Conservation (phyloP, 2,113 vertebrate genomes). For the Galbula dea region DNA sequence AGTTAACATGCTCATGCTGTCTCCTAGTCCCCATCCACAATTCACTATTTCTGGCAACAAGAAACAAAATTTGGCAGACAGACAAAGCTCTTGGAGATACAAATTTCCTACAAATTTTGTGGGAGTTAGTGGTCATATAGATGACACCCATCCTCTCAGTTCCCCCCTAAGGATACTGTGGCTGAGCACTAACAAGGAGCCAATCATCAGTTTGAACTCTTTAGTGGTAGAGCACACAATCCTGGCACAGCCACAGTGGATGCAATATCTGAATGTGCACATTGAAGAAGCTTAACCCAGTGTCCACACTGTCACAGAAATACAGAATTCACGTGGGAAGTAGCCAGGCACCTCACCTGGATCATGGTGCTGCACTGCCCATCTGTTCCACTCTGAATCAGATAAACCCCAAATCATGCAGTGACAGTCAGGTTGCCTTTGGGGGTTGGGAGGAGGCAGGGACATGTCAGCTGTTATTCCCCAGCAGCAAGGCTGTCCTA, state of each 20-base stretch:
- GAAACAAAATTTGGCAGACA: neutral
- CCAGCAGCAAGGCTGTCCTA: fast-evolving
- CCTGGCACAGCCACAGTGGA: neutral
- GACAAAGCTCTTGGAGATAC: neutral
- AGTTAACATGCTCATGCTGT: neutral
- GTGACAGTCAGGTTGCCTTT: neutral
- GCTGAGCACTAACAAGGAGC: neutral
- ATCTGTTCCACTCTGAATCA: neutral
- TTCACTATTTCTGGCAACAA: neutral
- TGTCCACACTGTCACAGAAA: neutral
- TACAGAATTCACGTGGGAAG: neutral
- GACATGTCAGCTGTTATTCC: neutral
- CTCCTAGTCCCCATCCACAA: neutral
- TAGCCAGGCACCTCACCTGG: slow-evolving; percentile 3
- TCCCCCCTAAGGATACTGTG: neutral
- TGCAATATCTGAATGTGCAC: neutral
- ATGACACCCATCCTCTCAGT: neutral
- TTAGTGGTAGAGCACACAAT: neutral
- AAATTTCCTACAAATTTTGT: neutral
- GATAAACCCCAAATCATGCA: slow-evolving; percentile 53
- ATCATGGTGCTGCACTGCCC: neutral
- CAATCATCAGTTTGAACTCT: neutral
- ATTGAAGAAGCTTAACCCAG: neutral
- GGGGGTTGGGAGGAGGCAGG: neutral
- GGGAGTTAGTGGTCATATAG: neutral